Base-by-base conservation (phyloP, 23 tunicate genomes). In the Ascidia mentula region DNA sequence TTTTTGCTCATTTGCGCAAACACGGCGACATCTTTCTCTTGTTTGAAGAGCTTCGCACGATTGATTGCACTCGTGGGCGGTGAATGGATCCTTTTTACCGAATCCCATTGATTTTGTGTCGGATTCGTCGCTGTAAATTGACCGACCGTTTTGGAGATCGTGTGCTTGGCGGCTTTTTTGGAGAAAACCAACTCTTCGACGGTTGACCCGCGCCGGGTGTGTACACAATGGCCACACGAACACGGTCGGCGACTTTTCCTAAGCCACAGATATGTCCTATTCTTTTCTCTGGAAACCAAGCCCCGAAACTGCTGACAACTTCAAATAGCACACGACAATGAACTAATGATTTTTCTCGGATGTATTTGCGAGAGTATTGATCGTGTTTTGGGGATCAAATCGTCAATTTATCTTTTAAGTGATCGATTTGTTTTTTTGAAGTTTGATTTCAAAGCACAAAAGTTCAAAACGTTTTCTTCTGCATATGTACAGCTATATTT, bases 271-370 rank as follows among this genome's bases (percentile, higher is more conserved):
- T n/a, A n/a, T n/a, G n/a, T n/a, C n/a, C n/a, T 53, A 53, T 53
- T 53, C 12, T 20, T 6, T 20, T n/a, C n/a, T 9, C 24, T 28
- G 65, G 13, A 53, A 53, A 53, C 65, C 22, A 53, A 20, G 65
- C 12, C 65, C 24, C n/a, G n/a, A n/a, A 53, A 20, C 13, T 28
- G 28, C 24, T 53, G 65, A 53, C 65, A 53, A 53, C 65, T 3
- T 53, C 65, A 53, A 53, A 53, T 53, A 53, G 24, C 65, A 53
- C 65, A 28, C 65, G 65, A 53, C 65, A 53, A 53, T 53, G 65
- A 53, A 53, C 65, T 9, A 28, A 53, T 53, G n/a, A n/a, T n/a
- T n/a, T n/a, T n/a, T n/a, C n/a, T n/a, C n/a, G n/a, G n/a, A n/a
- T n/a, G n/a, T n/a, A n/a, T n/a, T n/a, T n/a, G n/a, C n/a, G n/a